Conservation (phyloP, 30 jellyfish, hydroid and myxozoan species). For the Clytia hemisphaerica region DNA sequence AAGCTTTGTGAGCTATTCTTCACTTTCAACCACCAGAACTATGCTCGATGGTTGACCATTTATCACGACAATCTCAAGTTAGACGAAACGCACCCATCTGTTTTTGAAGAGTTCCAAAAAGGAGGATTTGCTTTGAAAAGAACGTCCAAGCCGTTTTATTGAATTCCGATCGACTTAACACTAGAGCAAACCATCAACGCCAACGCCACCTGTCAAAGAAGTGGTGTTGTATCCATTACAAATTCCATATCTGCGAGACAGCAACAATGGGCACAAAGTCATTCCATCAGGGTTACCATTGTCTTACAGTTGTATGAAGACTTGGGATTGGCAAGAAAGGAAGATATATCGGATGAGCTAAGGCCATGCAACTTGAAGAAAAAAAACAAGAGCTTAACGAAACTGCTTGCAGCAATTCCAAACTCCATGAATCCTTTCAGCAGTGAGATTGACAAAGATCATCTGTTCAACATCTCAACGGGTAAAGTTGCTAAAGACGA, state of each 20-base stretch:
- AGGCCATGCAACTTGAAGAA: neutral
- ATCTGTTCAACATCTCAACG: neutral
- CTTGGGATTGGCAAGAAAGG: neutral
- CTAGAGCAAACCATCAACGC: conserved; percentile 29
- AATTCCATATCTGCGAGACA: conserved; percentile 21
- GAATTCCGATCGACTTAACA: conserved; percentile 23
- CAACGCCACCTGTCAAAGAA: conserved; percentile 14
- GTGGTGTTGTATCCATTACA: conserved; percentile 12
- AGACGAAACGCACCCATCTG: conserved; percentile 4
- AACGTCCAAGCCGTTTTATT: conserved; percentile 10
- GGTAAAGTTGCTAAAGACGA: neutral
- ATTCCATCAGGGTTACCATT: neutral
- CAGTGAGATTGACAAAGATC: neutral
- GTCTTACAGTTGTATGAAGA: neutral
- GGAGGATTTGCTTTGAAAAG: conserved; percentile 17
- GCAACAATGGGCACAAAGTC: conserved; percentile 5
- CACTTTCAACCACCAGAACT: conserved; percentile 4
- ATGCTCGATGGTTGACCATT: neutral
- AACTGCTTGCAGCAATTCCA: neutral
- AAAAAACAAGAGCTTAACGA: neutral
- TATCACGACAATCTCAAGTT: conserved; percentile 13
- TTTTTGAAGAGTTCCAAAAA: neutral
- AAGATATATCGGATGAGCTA: neutral
- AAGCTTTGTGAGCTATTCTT: neutral
- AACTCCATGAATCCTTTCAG: neutral